A percentile compares a stretch with the other conserved stretches of the same genome.
These are phyloP conservation scores for Oscheius sp. DNA, from an alignment of 2,888 invertebrate species.

Conservation along the genomic window DNA sequence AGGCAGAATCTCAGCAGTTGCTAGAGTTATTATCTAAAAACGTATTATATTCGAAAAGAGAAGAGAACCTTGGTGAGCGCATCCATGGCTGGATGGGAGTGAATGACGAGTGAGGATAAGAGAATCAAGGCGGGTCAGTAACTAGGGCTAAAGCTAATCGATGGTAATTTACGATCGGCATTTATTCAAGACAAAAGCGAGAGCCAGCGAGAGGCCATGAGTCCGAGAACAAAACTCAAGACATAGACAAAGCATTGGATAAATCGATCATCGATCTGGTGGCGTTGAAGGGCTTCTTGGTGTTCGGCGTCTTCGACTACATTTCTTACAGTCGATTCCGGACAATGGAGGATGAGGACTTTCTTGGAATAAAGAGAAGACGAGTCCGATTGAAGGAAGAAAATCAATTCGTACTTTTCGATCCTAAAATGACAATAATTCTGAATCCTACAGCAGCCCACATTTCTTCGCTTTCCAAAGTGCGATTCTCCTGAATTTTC, in stretches of 20 bases:
- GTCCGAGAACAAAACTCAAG: neutral
- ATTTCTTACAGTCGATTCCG: neutral
- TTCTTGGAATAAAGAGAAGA: neutral
- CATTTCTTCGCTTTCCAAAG: neutral
- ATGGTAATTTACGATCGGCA: no score
- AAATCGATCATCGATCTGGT: neutral
- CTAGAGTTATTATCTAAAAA: no score
- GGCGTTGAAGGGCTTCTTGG: neutral
- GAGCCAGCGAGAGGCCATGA: neutral
- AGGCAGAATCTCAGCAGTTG: no score
- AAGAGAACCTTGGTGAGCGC: no score
- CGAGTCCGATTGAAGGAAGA: neutral
- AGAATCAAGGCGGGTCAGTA: no score
- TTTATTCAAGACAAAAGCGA: no score
- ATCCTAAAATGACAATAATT: neutral
- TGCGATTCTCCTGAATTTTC: neutral
- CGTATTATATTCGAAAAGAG: no score
- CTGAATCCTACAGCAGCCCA: neutral
- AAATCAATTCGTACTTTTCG: neutral
- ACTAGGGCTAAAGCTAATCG: no score
- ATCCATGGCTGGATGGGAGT: no score
- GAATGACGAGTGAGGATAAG: no score
- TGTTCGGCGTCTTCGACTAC: neutral
- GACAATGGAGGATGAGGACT: neutral
- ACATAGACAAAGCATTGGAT: neutral